Base-by-base conservation (phyloP, 2,797 vertebrate species). In the Paratrypauchen microcephalus region DNA sequence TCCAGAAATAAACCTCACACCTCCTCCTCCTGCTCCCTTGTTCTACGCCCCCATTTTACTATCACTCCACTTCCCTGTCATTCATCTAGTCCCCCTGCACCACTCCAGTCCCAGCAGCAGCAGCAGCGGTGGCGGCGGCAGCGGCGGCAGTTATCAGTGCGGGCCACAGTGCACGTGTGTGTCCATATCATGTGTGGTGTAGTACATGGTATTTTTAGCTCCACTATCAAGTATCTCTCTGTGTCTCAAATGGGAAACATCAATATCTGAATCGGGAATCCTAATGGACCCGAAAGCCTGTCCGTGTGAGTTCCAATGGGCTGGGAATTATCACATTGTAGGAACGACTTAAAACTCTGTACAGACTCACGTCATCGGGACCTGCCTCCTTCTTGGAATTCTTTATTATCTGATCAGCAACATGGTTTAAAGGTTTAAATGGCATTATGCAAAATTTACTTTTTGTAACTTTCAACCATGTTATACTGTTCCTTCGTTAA, bases 151-250 rank as follows among this genome's bases (percentile, higher is more conserved):
- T 64, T 54, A 71, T 69, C 41, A 76, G 55, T 70, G 56, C 66
- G 57, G 48, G 15, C 7, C 11, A 21, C 55, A 57, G 21, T n/a
- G 11, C 36, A 5, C 62, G 5, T 64, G 59, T 36, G 24, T 59
- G 26, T 32, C 26, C 50, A 54, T 24, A 41, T 30, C 30, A 36
- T 67, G 62, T 69, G 57, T 54, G 24, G 74, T 11, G n/a, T 62
- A 74, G 69, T 74, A 78, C 59, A 15, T 61, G 66, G 70, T 88
- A 88, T 88, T 87, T 86, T 86, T 88, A 84, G 83, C 80, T 65
- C 30, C 76, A 77, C 68, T 88, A 84, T 90, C 83, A 86, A 80
- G 80, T 87, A 72, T 81, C 73, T 75, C 68, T 75, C 74, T 70
- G 70, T 72, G 72, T 79, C 78, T 76, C 75, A 80, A 59, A 70